Percentiles rank a stretch among this genome's conserved stretches.
phyloP scores from a whole-genome alignment of 2,797 vertebrate genomes.

The Cynopterus sphinx region DNA sequence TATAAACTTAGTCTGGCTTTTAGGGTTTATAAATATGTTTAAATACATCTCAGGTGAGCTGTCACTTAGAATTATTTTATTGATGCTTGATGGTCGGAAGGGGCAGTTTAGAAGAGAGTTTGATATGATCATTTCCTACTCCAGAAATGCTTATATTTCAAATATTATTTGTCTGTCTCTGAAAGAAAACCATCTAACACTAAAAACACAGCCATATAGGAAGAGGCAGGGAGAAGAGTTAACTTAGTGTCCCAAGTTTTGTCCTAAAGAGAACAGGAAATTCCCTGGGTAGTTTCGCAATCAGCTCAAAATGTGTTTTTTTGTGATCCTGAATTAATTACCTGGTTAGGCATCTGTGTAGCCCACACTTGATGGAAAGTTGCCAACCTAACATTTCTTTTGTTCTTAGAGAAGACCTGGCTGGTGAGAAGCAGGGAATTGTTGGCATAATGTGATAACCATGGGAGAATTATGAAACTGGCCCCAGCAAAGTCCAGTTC shows the following conservation, averaged over 20 bases:
- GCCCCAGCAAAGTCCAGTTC: constrained; percentile 15
- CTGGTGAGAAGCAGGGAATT: neutral
- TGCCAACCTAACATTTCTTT: constrained; percentile 31
- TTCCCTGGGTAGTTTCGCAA: neutral
- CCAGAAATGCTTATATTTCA: constrained; percentile 21
- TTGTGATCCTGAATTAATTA: constrained; percentile 52
- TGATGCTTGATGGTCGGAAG: neutral
- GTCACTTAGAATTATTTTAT: constrained; percentile 16
- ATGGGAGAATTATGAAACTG: neutral
- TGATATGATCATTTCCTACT: neutral
- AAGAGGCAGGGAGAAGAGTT: neutral
- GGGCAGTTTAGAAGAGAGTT: neutral
- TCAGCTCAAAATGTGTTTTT: constrained; percentile 35
- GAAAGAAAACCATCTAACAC: neutral
- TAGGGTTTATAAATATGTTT: constrained; percentile 15
- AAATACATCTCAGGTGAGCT: constrained; percentile 36
- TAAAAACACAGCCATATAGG: neutral
- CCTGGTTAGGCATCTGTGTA: constrained; percentile 28
- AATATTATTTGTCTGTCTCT: constrained; percentile 23
- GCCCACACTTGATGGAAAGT: constrained; percentile 42
- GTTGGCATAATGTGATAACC: constrained; percentile 12
- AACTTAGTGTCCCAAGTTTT: neutral
- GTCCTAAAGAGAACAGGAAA: constrained; percentile 40
- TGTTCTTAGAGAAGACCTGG: constrained; percentile 18
- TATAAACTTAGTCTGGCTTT: constrained; percentile 7